Conservation (phyloP, 2,797 vertebrate genomes). For the Semotilus atromaculatus region DNA sequence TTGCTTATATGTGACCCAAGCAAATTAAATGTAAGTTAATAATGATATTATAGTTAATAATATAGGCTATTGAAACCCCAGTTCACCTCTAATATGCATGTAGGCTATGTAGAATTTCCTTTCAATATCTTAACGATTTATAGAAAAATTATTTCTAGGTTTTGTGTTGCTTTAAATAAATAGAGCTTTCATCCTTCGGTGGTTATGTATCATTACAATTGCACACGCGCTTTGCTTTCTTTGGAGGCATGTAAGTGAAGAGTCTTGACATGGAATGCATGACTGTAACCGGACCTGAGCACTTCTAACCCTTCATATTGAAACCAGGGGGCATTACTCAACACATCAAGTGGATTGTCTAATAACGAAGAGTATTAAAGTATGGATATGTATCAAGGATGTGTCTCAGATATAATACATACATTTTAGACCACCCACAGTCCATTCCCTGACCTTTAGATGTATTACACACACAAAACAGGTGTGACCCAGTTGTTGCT, state of each 20-base stretch:
- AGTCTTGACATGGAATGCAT: constrained; percentile 27
- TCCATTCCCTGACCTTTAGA: not conserved
- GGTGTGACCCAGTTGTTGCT: not conserved
- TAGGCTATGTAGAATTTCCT: not conserved
- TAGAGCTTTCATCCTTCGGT: not conserved
- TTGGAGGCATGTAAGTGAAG: constrained; percentile 21
- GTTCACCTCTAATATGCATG: not conserved
- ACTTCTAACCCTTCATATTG: not conserved
- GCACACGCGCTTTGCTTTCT: constrained; percentile 23
- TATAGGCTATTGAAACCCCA: not conserved
- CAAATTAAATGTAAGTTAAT: not conserved
- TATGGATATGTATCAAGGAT: not conserved
- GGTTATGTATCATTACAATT: constrained; percentile 14
- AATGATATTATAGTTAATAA: not conserved
- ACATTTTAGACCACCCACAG: not conserved
- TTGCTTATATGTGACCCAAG: not conserved
- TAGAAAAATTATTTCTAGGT: constrained; percentile 14
- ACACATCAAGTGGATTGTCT: not conserved
- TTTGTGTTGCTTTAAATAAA: constrained; percentile 24
- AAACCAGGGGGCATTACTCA: not conserved
- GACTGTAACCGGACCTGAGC: constrained; percentile 16
- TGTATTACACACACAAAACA: not conserved
- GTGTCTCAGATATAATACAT: not conserved
- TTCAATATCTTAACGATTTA: not conserved
- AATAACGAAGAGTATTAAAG: not conserved